phyloP scores from a whole-genome alignment of 2,888 invertebrate genomes.

The Lepeophtheirus nordmannii region DNA sequence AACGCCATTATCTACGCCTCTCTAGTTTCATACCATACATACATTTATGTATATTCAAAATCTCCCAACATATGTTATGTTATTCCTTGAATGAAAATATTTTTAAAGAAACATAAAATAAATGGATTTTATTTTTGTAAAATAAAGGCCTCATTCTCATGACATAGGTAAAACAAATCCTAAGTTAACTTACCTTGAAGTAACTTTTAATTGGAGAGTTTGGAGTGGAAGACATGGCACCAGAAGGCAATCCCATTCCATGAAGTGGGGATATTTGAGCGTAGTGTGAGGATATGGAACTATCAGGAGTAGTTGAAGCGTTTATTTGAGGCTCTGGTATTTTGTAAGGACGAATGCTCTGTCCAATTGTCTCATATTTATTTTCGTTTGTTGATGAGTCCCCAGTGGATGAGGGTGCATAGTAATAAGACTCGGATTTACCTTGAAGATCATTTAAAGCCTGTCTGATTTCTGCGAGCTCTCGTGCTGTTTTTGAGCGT shows the following conservation, averaged over 20 bases:
- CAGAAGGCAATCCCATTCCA: conserved; percentile 7
- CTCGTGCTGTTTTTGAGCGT: conserved; percentile 9
- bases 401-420: neutral
- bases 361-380: conserved; percentile 19
- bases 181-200: neutral
- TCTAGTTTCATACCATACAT: no score
- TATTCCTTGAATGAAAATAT: no score
- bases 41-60: no score
- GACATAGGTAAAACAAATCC: no score
- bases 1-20: no score
- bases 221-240: neutral
- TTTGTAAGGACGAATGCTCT: conserved; percentile 17
- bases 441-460: conserved; percentile 12
- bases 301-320: neutral
- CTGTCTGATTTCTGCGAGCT: conserved; percentile 3
- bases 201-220: neutral
- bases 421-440: no score
- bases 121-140: no score
- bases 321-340: neutral
- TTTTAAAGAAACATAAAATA: no score
- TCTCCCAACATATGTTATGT: no score
- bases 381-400: conserved; percentile 8
- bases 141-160: no score
- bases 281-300: conserved; percentile 11
- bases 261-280: conserved; percentile 19